Evolutionary conservation across 2,113 vertebrate genomes (phyloP).

Genomic region (Gavialis gangeticus): DNA sequence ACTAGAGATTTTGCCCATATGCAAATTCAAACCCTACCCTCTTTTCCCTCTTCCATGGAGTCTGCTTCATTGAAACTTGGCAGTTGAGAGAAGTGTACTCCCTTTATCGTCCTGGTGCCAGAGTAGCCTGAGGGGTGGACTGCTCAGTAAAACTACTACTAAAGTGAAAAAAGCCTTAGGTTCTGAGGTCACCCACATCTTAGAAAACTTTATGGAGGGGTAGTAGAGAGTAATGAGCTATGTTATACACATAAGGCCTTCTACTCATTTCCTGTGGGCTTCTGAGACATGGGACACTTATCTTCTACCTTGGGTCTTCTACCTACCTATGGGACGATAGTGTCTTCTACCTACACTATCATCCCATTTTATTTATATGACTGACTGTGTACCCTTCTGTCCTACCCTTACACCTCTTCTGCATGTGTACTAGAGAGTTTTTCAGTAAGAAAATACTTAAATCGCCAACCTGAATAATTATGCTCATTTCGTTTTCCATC

Average conservation of each 20-base stretch:
- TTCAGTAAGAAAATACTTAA: neutral
- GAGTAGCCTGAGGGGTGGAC: no score
- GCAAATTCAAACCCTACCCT: no score
- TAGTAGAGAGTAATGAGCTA: neutral
- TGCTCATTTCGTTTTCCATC: neutral
- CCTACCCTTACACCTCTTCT: neutral
- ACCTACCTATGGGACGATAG: no score
- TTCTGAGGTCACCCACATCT: no score
- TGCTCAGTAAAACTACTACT: no score
- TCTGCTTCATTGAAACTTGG: no score
- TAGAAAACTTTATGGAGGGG: no score
- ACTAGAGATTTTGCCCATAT: no score
- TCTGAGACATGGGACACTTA: neutral
- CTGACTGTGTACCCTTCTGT: neutral
- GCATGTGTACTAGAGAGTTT: neutral
- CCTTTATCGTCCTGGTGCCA: no score
- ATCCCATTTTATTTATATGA: neutral
- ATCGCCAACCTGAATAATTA: neutral
- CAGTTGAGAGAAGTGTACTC: no score
- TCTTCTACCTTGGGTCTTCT: neutral
- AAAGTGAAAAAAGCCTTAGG: no score
- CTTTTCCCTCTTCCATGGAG: no score
- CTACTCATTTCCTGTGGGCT: neutral
- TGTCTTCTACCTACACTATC: neutral
- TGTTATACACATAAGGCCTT: neutral